phyloP scores from a whole-genome alignment of 1,140 invertebrate species.

The Eufriesea mexicana region DNA sequence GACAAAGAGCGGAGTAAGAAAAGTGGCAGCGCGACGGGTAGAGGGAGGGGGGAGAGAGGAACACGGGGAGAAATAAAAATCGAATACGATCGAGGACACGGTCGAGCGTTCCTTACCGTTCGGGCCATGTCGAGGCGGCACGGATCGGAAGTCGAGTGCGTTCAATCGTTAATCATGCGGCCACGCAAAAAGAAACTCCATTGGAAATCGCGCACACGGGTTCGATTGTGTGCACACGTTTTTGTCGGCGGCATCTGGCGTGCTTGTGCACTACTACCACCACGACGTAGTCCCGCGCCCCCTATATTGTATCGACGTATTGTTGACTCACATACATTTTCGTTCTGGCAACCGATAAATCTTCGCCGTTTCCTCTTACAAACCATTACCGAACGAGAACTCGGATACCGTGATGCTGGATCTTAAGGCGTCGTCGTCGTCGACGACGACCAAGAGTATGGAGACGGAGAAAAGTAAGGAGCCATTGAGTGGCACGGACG shows the following conservation, averaged over 20 bases:
- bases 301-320: slow-evolving; percentile 77
- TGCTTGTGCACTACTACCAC: slow-evolving; percentile 3
- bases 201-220: slow-evolving; percentile 68
- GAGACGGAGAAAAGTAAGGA: slow-evolving; percentile 58
- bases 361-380: slow-evolving; percentile 79
- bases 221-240: slow-evolving; percentile 61
- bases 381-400: slow-evolving; percentile 79
- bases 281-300: background rate
- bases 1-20: slow-evolving; percentile 59
- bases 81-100: slow-evolving; percentile 54
- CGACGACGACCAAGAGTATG: background rate
- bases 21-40: background rate
- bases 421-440: slow-evolving; percentile 39
- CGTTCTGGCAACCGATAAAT: slow-evolving; percentile 76
- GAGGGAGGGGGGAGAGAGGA: background rate
- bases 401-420: slow-evolving; percentile 46
- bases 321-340: slow-evolving; percentile 77
- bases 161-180: slow-evolving; percentile 81
- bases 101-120: slow-evolving; percentile 63
- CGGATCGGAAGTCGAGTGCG: slow-evolving; percentile 81
- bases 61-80: slow-evolving; percentile 47
- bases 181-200: slow-evolving; percentile 74
- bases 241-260: slow-evolving; percentile 52
- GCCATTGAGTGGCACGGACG: slow-evolving; percentile 63
- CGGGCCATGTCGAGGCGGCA: slow-evolving; percentile 69